Evolutionary conservation across 2,888 invertebrate genomes (phyloP).

Genomic region (Leptothorax acervorum): DNA sequence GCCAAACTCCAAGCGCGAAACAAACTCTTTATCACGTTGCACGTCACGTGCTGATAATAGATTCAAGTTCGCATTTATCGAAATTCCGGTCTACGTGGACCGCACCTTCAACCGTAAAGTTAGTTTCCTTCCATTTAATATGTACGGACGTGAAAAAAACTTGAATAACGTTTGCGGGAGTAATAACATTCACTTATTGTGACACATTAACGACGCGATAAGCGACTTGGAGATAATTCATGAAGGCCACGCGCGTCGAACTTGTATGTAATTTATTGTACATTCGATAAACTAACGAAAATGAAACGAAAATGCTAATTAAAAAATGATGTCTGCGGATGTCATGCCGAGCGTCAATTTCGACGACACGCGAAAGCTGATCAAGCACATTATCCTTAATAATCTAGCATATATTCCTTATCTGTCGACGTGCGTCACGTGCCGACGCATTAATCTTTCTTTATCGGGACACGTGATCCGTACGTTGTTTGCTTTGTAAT

Average conservation of each 20-base stretch:
- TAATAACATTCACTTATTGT: conserved; percentile 3
- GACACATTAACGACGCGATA: neutral
- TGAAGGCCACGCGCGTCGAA: neutral
- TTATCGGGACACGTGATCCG: conserved; percentile 55
- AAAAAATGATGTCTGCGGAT: neutral
- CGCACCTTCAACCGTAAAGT: neutral
- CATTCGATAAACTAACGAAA: neutral
- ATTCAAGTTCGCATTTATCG: conserved; percentile 4
- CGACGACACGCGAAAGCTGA: conserved; percentile 29
- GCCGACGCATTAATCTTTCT: conserved; percentile 51
- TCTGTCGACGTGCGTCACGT: conserved; percentile 59
- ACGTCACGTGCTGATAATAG: conserved; percentile 26
- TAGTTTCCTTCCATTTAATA: neutral
- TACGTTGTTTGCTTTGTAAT: conserved; percentile 32
- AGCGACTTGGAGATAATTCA: neutral
- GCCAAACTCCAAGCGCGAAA: neutral
- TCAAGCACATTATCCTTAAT: conserved; percentile 29
- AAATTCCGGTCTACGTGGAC: neutral
- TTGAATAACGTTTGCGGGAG: neutral
- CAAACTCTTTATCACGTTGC: conserved; percentile 19
- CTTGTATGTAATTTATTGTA: neutral
- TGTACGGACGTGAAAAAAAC: neutral
- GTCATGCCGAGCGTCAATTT: neutral
- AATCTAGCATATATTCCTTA: conserved; percentile 47
- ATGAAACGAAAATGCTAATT: neutral